Evolutionary conservation across 2,113 vertebrate species (phyloP).

Genomic region (Zosterops pallidus): DNA sequence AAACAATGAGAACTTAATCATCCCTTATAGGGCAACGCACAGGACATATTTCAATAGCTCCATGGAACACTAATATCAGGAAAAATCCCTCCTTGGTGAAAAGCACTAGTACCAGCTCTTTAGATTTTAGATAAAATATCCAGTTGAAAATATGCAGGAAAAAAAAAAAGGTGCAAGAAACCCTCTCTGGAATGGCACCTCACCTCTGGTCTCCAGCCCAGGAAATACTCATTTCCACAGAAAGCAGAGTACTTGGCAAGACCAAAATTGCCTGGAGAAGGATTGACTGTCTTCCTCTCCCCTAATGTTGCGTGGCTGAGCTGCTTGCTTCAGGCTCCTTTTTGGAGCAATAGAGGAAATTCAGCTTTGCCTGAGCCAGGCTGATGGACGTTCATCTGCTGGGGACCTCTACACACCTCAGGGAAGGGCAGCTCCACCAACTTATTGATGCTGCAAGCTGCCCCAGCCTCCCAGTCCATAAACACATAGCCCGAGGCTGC

Average conservation of each 20-base stretch:
- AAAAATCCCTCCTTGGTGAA: neutral
- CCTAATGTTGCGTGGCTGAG: fast-evolving
- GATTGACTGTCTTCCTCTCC: neutral
- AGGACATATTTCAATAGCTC: neutral
- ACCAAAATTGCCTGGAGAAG: neutral
- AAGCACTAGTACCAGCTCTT: neutral
- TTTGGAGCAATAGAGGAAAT: neutral
- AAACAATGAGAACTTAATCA: neutral
- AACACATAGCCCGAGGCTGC: neutral
- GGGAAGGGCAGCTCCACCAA: neutral
- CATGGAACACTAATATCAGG: neutral
- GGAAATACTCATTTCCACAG: neutral
- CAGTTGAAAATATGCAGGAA: neutral
- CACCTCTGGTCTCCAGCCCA: neutral
- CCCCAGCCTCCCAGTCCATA: neutral
- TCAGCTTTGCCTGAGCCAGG: neutral
- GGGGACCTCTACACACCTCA: neutral
- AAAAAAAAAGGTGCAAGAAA: neutral
- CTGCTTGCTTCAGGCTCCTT: neutral
- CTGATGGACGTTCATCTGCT: neutral
- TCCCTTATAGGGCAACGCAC: neutral
- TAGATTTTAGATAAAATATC: neutral
- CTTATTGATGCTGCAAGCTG: neutral
- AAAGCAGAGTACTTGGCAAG: neutral
- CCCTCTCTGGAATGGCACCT: neutral